These are phyloP conservation scores for Chymomyza procnemis DNA, from an alignment of 2,888 invertebrate species.

Conservation along the genomic window DNA sequence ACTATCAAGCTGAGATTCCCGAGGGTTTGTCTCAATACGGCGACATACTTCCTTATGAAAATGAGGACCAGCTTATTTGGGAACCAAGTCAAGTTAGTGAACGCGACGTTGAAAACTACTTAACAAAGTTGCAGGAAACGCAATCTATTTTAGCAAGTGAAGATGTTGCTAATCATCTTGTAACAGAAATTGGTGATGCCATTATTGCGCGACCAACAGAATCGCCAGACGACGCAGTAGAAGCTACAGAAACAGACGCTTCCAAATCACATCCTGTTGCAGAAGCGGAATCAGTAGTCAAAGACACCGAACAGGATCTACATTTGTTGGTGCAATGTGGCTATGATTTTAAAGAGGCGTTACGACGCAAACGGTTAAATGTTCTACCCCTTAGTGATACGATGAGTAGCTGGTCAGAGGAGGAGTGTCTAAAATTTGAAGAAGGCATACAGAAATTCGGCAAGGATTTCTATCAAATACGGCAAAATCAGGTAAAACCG, in stretches of 20 bases:
- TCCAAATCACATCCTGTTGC: neutral
- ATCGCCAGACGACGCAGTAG: neutral
- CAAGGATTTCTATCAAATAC: constrained; percentile 97
- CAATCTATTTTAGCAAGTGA: constrained; percentile 33
- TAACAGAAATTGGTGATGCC: neutral
- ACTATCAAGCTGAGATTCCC: constrained; percentile 95
- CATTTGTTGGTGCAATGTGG: constrained; percentile 95
- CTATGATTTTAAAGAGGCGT: constrained; percentile 95
- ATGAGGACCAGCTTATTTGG: constrained; percentile 96
- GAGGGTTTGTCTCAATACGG: constrained; percentile 94
- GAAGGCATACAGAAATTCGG: constrained; percentile 94
- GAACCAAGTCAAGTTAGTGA: constrained; percentile 89
- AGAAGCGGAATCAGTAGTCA: constrained; percentile 60
- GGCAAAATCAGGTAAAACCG: constrained; percentile 87
- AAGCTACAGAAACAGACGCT: neutral
- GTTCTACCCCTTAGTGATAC: constrained; percentile 85
- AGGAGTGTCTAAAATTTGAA: constrained; percentile 98
- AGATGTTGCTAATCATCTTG: neutral
- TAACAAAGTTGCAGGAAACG: constrained; percentile 79
- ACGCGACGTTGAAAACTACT: constrained; percentile 88
- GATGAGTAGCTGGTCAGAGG: constrained; percentile 96
- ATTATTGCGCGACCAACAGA: neutral
- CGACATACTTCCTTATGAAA: constrained; percentile 95
- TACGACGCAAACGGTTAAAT: constrained; percentile 88
- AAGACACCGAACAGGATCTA: constrained; percentile 92